A percentile compares a stretch with the other conserved stretches of the same genome.
Conservation (phyloP, 2,113 vertebrate species). For the Archocentrus centrarchus region DNA sequence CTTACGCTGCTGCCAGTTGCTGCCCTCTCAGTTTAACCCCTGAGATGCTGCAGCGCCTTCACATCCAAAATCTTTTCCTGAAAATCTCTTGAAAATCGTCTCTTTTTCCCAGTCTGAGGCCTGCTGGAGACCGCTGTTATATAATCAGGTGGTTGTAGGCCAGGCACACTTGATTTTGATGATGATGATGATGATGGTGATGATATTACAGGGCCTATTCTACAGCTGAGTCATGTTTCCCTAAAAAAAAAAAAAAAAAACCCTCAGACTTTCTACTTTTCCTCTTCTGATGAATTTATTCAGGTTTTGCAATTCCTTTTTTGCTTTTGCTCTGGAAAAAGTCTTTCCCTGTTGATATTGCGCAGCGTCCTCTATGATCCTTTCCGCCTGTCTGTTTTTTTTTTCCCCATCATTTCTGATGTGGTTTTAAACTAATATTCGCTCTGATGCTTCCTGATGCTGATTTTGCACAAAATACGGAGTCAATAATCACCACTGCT, state of each 20-base stretch:
- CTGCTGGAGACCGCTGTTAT: background rate
- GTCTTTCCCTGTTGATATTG: background rate
- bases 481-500: background rate
- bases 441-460: accelerated
- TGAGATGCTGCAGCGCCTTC: conserved; percentile 27
- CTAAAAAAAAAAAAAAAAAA: background rate
- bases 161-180: conserved; percentile 47
- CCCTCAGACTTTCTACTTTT: too few relatives aligned
- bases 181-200: conserved; percentile 45
- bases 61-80: background rate
- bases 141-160: conserved; percentile 29
- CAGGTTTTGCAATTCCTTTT: background rate
- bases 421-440: background rate
- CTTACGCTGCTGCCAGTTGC: conserved; percentile 11
- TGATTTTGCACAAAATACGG: background rate
- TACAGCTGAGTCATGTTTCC: background rate
- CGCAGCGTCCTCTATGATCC: background rate
- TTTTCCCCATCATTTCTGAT: background rate
- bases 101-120: background rate
- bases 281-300: background rate
- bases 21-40: conserved; percentile 38
- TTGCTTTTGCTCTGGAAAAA: background rate
- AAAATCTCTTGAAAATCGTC: background rate
- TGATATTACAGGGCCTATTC: conserved; percentile 31
- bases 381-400: background rate